phyloP scores from a whole-genome alignment of 2,888 invertebrate species.

The Parochlus steinenii region DNA sequence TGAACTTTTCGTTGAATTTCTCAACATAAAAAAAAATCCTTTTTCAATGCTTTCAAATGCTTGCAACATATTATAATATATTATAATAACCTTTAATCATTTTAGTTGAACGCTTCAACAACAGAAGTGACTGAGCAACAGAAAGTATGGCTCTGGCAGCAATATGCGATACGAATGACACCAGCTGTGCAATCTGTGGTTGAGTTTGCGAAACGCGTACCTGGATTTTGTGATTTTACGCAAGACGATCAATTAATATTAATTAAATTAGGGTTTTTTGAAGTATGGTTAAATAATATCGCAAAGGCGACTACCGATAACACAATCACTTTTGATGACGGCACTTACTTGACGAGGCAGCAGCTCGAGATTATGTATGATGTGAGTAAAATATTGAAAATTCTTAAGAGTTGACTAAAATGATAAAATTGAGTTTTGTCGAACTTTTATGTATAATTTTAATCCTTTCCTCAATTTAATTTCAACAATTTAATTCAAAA shows the following conservation, averaged over 20 bases:
- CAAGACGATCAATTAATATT: slow-evolving; percentile 95
- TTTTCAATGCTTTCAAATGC: too few relatives aligned
- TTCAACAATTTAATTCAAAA: neutral
- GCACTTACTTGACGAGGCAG: slow-evolving; percentile 61
- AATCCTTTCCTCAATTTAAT: neutral
- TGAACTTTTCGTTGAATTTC: too few relatives aligned
- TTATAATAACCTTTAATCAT: slow-evolving; percentile 15
- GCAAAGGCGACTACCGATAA: slow-evolving; percentile 60
- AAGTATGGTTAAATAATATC: slow-evolving; percentile 83
- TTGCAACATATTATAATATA: neutral
- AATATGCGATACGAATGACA: slow-evolving; percentile 69
- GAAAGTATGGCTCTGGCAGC: slow-evolving; percentile 75
- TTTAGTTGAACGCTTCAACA: slow-evolving; percentile 38
- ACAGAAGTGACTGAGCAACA: slow-evolving; percentile 53
- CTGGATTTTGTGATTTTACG: slow-evolving; percentile 75
- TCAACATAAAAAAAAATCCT: too few relatives aligned
- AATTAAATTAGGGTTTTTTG: slow-evolving; percentile 93
- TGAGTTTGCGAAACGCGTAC: slow-evolving; percentile 89
- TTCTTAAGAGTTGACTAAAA: neutral
- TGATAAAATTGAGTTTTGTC: neutral
- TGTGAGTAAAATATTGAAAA: slow-evolving; percentile 36
- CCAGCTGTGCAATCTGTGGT: slow-evolving; percentile 87
- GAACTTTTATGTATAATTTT: neutral
- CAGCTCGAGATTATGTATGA: slow-evolving; percentile 80
- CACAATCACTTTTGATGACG: slow-evolving; percentile 78